Evolutionary conservation across 2,113 vertebrate genomes (phyloP).

Genomic region (Oenanthe oenanthe): DNA sequence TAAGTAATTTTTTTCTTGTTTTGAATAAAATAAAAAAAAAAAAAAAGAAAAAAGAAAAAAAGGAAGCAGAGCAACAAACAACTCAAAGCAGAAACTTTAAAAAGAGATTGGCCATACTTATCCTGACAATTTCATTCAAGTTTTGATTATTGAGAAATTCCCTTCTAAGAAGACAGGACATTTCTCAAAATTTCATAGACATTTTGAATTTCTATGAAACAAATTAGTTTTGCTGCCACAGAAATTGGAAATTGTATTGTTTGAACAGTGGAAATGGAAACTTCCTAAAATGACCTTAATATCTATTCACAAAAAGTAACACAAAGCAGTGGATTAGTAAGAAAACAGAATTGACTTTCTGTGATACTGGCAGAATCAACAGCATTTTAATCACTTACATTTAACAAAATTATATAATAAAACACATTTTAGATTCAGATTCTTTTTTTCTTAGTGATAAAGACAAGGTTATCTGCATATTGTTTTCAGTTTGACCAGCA

Average conservation of each 20-base stretch:
- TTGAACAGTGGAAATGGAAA: slow-evolving; percentile 8
- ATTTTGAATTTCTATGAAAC: not conserved
- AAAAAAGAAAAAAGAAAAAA: not conserved
- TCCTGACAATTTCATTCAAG: not conserved
- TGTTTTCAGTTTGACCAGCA: not conserved
- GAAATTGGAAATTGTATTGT: slow-evolving; percentile 44
- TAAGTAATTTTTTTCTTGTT: not conserved
- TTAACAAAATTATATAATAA: not conserved
- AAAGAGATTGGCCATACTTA: not conserved
- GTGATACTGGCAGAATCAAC: not conserved
- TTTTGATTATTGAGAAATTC: slow-evolving; percentile 2
- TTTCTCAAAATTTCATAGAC: not conserved
- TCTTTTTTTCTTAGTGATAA: not conserved
- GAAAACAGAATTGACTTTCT: not conserved
- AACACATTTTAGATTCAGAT: not conserved
- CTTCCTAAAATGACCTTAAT: not conserved
- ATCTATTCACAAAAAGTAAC: slow-evolving; percentile 69
- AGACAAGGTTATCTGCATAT: not conserved
- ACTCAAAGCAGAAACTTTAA: not conserved
- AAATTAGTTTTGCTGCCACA: slow-evolving; percentile 18
- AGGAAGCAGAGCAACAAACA: not conserved
- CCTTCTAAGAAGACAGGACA: not conserved
- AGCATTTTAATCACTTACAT: not conserved
- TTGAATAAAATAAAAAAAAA: not conserved
- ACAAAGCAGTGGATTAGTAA: not conserved